phyloP scores from a whole-genome alignment of 1,140 invertebrate genomes.

The Batillaria attramentaria region DNA sequence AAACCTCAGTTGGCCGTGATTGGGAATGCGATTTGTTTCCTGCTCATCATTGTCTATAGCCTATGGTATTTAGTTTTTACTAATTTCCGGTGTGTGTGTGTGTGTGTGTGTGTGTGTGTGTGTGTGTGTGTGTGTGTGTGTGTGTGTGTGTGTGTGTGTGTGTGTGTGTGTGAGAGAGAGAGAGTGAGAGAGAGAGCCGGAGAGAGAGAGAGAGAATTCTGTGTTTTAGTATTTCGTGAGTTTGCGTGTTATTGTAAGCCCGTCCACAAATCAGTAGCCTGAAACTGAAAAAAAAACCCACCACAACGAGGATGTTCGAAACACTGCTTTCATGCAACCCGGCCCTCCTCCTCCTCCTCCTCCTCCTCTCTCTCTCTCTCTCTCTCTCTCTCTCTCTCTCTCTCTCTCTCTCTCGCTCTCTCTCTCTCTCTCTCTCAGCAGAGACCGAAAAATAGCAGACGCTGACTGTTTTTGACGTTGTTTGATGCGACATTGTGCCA shows the following conservation, averaged over 20 bases:
- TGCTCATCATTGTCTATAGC: too few species aligned
- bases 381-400: not conserved
- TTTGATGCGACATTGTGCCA: too few species aligned
- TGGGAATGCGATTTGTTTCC: too few species aligned
- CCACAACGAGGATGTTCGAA: not conserved
- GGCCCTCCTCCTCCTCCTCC: not conserved
- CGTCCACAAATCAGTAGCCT: not conserved
- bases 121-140: constrained; percentile 10
- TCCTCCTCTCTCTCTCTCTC: not conserved
- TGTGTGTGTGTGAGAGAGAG: not conserved
- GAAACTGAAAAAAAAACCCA: not conserved
- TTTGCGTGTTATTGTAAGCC: too few species aligned
- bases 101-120: not conserved
- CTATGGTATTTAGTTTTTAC: not conserved
- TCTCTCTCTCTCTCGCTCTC: too few species aligned
- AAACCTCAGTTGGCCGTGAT: too few species aligned
- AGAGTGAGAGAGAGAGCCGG: too few species aligned
- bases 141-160: constrained; percentile 10
- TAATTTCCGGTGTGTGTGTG: not conserved
- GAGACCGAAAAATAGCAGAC: too few species aligned
- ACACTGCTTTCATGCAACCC: not conserved
- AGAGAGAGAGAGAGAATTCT: too few species aligned
- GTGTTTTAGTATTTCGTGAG: too few species aligned
- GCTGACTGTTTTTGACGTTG: too few species aligned
- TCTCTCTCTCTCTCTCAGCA: too few species aligned